phyloP scores from a whole-genome alignment of 1,140 invertebrate species.

The Pentalonia nigronervosa region DNA sequence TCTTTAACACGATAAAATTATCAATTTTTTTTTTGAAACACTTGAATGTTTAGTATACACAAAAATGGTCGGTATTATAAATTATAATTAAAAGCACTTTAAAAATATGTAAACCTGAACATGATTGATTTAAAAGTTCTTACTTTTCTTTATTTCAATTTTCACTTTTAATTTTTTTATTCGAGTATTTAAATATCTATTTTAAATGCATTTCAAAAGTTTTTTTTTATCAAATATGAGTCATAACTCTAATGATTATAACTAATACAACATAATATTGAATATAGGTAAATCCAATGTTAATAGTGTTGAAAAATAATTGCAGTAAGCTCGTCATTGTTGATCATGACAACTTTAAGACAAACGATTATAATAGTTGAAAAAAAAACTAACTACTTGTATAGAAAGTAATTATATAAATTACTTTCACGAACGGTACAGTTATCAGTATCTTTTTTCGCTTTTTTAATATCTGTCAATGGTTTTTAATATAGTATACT shows the following conservation, averaged over 20 bases:
- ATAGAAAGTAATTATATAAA: conserved; percentile 6
- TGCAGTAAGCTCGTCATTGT: background rate
- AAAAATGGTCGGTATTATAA: background rate
- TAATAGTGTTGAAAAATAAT: background rate
- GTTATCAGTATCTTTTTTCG: background rate
- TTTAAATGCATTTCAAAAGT: background rate
- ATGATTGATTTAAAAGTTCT: background rate
- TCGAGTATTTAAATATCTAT: background rate
- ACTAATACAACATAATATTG: background rate
- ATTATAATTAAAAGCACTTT: background rate
- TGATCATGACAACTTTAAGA: background rate
- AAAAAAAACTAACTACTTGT: background rate
- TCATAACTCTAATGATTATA: background rate
- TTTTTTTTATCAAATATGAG: background rate
- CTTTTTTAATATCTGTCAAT: background rate
- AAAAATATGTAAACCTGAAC: no score
- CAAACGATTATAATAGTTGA: background rate
- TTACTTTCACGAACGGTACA: background rate
- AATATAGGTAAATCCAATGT: background rate
- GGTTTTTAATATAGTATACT: background rate
- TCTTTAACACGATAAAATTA: background rate
- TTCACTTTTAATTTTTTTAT: background rate
- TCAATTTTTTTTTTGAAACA: background rate
- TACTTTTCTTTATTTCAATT: background rate
- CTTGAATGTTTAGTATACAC: background rate